Base-by-base conservation (phyloP, 1,140 invertebrate species). In the Apis dorsata region DNA sequence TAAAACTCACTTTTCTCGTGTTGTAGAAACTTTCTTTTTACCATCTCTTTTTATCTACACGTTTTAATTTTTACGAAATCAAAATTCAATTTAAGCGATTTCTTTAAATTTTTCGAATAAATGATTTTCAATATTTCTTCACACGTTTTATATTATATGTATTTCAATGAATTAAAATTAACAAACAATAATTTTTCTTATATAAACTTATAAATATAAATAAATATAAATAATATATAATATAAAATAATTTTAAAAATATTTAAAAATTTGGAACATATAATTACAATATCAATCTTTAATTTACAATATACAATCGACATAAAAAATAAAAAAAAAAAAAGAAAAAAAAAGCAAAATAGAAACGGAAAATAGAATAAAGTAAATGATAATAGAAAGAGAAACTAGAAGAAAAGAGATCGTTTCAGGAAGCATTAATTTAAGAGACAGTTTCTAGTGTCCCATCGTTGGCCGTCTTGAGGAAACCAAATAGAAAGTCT, bases 391-490 rank as follows among this genome's bases (percentile, higher is more conserved):
- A 21, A 24, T n/a, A 24, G 9, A n/a, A 4, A 53, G 7, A 53
- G 44, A 62, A 24, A 44, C 0, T 44, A 55, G 68, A n/a, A 24
- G 65, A 17, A 74, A 74, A 77, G 34, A 44, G 34, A 44, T 44
- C 34, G 72, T 85, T 86, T 86, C 81, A 83, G 83, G 84, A 83
- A 82, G 83, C 89, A 91, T 91, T 91, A 91, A 92, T 90, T 91
- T 89, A 90, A 89, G 88, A 90, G 89, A 89, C 90, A 87, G 87
- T 90, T 91, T 84, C 84, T 77, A 79, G 86, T 89, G 88, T 83
- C 77, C 86, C 79, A 83, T 89, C 87, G 86, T 65, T 75, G 74
- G 69, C 86, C 85, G 78, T 55, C 73, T 59, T 80, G 70, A 84
- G 84, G 83, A 86, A 87, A 60, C 80, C 70, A 55, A 78, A 57